Conservation (phyloP, 2,888 invertebrate species). For the Biston betularia region DNA sequence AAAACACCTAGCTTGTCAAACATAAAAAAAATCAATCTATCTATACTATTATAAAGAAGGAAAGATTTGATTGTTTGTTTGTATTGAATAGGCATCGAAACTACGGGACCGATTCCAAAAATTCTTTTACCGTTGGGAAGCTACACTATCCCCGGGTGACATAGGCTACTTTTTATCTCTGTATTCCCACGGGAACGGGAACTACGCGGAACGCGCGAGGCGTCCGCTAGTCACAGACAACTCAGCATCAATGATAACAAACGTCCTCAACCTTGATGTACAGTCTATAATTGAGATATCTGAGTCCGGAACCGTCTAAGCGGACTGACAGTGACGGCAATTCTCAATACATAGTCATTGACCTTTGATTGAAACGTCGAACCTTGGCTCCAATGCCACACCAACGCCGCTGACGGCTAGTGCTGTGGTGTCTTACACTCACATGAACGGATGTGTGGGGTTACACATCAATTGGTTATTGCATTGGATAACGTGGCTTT, state of each 20-base stretch:
- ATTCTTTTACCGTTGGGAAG: too few relatives aligned
- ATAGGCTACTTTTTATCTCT: too few relatives aligned
- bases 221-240: neutral
- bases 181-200: too few relatives aligned
- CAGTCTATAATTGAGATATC: neutral
- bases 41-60: too few relatives aligned
- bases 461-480: slow-evolving; percentile 16
- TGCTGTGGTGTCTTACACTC: slow-evolving; percentile 18
- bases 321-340: slow-evolving; percentile 7
- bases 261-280: slow-evolving; percentile 2
- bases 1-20: too few relatives aligned
- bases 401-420: slow-evolving; percentile 4
- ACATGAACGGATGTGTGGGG: slow-evolving; percentile 15
- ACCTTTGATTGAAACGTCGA: slow-evolving; percentile 17
- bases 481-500: slow-evolving; percentile 23
- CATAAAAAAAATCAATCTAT: too few relatives aligned
- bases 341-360: slow-evolving; percentile 16
- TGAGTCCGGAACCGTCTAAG: slow-evolving; percentile 3
- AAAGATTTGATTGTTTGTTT: too few relatives aligned
- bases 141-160: too few relatives aligned
- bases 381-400: slow-evolving; percentile 28
- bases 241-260: slow-evolving; percentile 8
- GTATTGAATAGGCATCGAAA: too few relatives aligned
- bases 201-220: too few relatives aligned
- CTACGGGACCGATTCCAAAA: too few relatives aligned